These are phyloP conservation scores for Nematopogon swammerdamellus DNA, from an alignment of 2,888 invertebrate genomes.

Conservation along the genomic window DNA sequence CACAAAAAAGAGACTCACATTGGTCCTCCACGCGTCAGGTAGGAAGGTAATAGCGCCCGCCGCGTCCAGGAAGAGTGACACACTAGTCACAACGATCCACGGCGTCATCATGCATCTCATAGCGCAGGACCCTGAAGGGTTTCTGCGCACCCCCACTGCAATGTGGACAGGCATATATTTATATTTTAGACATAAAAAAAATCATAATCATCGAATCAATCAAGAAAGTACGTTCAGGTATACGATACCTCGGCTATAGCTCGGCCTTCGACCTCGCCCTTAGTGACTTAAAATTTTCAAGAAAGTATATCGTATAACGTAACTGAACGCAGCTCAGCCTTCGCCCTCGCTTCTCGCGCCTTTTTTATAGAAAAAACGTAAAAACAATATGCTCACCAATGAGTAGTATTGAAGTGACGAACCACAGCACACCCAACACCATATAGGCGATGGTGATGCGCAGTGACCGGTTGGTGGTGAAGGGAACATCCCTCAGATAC, in stretches of 20 bases:
- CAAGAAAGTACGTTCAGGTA: no score
- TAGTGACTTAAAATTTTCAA: no score
- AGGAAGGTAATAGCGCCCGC: slow-evolving; percentile 29
- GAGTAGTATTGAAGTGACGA: slow-evolving; percentile 24
- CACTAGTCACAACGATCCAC: slow-evolving; percentile 28
- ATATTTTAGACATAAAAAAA: not conserved
- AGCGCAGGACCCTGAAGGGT: slow-evolving; percentile 22
- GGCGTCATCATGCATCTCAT: slow-evolving; percentile 31
- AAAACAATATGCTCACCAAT: slow-evolving; percentile 36
- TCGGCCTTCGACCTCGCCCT: no score
- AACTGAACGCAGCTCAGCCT: no score
- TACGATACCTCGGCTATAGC: no score
- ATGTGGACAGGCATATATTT: not conserved
- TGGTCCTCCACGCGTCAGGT: slow-evolving; percentile 35
- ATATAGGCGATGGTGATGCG: slow-evolving; percentile 26
- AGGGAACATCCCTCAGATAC: slow-evolving; percentile 20
- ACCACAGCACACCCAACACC: slow-evolving; percentile 26
- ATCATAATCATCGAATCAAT: not conserved
- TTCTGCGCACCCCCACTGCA: slow-evolving; percentile 20
- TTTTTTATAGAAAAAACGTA: no score
- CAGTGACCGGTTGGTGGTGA: slow-evolving; percentile 28
- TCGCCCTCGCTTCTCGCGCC: no score
- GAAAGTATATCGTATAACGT: no score
- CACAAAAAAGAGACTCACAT: slow-evolving; percentile 19
- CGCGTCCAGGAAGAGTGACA: slow-evolving; percentile 23